Conservation (phyloP, 1,140 invertebrate species). For the Microplitis mediator region DNA sequence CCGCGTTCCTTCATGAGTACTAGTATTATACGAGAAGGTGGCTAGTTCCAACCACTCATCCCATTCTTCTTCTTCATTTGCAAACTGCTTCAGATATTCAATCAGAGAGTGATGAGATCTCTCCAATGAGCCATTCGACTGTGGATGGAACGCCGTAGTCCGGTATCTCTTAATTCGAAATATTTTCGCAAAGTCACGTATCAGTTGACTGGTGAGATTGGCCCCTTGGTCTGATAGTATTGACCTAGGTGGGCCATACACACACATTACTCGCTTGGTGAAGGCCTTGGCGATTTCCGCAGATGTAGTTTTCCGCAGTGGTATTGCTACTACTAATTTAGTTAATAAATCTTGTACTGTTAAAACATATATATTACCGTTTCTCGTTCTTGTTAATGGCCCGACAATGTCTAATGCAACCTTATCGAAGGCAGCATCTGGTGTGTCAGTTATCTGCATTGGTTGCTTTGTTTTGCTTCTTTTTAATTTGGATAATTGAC, state of each 20-base stretch:
- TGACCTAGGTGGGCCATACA: not conserved
- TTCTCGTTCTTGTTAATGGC: not conserved
- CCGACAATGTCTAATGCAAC: not conserved
- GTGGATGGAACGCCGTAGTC: not conserved
- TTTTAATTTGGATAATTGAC: conserved; percentile 2
- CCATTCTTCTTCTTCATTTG: too few relatives aligned
- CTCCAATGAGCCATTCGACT: conserved; percentile 2
- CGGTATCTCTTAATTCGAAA: not conserved
- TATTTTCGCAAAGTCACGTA: not conserved
- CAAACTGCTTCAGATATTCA: not conserved
- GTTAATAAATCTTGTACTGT: conserved; percentile 1
- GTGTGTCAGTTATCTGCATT: not conserved
- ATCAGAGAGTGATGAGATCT: not conserved
- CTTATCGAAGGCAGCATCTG: not conserved
- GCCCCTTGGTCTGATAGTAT: conserved; percentile 4
- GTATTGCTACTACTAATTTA: not conserved
- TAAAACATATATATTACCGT: not conserved
- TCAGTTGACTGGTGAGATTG: not conserved
- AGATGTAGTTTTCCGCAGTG: not conserved
- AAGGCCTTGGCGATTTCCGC: not conserved
- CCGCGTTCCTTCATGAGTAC: too few relatives aligned
- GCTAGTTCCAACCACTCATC: too few relatives aligned
- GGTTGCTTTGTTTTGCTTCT: not conserved
- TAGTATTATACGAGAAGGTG: too few relatives aligned
- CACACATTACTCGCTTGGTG: not conserved